Base-by-base conservation (phyloP, 2,888 invertebrate genomes). In the Eudemis profundana region DNA sequence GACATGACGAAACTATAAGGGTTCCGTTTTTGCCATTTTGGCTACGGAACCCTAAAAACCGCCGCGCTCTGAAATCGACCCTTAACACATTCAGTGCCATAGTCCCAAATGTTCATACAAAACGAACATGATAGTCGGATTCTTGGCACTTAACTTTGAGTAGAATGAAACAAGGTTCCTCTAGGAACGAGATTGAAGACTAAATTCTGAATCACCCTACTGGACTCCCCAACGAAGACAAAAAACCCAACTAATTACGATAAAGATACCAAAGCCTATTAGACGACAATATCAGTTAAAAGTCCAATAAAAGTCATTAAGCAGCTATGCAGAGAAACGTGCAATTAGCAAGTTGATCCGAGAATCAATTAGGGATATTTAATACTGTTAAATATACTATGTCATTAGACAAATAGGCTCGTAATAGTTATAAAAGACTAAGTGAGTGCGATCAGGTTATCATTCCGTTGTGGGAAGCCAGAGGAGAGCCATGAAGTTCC, bases 401-500 rank as follows among this genome's bases (percentile, higher is more conserved):
- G 59, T 29, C 40, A 60, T 65, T 60, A 65, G 46, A 2, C 8
- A 51, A 59, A 62, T 44, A 44, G 27, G 27, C 8, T 47, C 21
- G 7, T 14, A 38, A 40, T 33, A 36, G 23, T 44, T 65, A 65
- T 65, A 65, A 60, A 60, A 47, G 60, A 60, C 27, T 47, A 40
- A n/a, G 17, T 12, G 12, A 15, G 14, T 5, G 38, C 12, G 19
- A 3, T 10, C 1, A 0, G 14, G n/a, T 46, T 21, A 65, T 65
- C 53, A 47, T 47, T 60, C 10, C 27, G 21, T 46, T 60, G 65
- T 65, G 36, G 19, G 60, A 14, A 40, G 12, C 10, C 44, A 15
- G 15, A 65, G 21, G 19, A 59, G 51, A 60, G 60, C 27, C 19
- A 65, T 65, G 65, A 65, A 60, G 53, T 17, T 60, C 40, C 21